A percentile compares a stretch with the other conserved stretches of the same genome.
Conservation (phyloP, 2,888 invertebrate genomes). For the Cenopis cana region DNA sequence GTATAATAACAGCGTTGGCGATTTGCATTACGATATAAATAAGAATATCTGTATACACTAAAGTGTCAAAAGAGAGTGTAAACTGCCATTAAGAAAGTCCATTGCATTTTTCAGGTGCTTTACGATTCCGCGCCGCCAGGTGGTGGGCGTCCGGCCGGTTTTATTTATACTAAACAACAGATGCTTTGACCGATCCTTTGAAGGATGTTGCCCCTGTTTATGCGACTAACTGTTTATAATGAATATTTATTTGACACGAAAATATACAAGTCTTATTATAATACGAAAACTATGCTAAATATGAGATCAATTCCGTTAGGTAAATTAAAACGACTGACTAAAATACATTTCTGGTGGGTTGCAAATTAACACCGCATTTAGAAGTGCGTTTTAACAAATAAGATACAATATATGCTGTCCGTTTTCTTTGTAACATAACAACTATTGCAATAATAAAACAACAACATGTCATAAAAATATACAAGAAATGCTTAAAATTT, state of each 20-base stretch:
- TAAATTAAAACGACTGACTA: background rate
- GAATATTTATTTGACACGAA: slow-evolving; percentile 12
- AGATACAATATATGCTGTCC: background rate
- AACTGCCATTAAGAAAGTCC: slow-evolving; percentile 21
- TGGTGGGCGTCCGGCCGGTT: slow-evolving; percentile 41
- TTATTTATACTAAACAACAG: slow-evolving; percentile 33
- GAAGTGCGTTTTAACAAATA: background rate
- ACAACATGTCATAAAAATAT: background rate
- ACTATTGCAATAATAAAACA: background rate
- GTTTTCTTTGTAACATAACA: background rate
- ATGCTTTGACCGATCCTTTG: slow-evolving; percentile 37
- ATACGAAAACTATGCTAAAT: background rate
- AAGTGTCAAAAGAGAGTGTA: slow-evolving; percentile 5
- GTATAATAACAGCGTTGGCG: background rate
- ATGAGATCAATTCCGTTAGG: no score
- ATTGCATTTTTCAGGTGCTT: slow-evolving; percentile 23
- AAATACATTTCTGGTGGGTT: background rate
- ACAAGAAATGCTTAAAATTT: no score
- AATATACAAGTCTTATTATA: background rate
- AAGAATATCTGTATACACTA: slow-evolving; percentile 4
- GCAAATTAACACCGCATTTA: background rate
- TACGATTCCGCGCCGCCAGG: slow-evolving; percentile 30
- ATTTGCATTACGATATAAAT: slow-evolving; percentile 12
- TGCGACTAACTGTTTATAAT: slow-evolving; percentile 23
- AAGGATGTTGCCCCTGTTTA: slow-evolving; percentile 39